phyloP scores from a whole-genome alignment of 2,888 invertebrate species.

The Ephialtes manifestator region DNA sequence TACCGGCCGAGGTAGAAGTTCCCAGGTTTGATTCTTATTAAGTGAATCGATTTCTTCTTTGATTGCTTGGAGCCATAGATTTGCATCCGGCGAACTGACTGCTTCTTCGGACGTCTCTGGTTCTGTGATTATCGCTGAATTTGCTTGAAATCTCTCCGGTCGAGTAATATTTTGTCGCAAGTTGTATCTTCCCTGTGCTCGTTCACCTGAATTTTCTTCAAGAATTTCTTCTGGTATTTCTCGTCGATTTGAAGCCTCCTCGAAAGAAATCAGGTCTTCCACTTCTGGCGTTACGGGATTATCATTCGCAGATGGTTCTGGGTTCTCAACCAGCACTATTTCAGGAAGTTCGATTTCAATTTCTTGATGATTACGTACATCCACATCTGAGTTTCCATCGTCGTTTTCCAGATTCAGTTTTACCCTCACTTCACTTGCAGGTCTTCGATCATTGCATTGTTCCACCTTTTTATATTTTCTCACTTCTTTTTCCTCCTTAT shows the following conservation, averaged over 20 bases:
- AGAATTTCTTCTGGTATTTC: background rate
- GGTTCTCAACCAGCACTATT: background rate
- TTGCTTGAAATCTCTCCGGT: slow-evolving; percentile 10
- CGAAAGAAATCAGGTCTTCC: background rate
- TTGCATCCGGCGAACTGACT: slow-evolving; percentile 4
- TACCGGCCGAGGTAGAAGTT: background rate
- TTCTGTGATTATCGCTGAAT: slow-evolving; percentile 9
- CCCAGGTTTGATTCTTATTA: slow-evolving; percentile 37
- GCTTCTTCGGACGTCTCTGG: slow-evolving; percentile 31
- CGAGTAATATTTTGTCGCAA: slow-evolving; percentile 2
- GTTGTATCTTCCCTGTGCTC: slow-evolving; percentile 1
- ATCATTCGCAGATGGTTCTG: too few species aligned
- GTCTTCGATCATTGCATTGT: background rate
- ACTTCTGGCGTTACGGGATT: background rate
- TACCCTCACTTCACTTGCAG: slow-evolving; percentile 2
- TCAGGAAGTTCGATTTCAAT: background rate
- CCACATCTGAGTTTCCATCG: background rate
- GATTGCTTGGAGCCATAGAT: slow-evolving; percentile 38
- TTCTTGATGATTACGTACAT: background rate
- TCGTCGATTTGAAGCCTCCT: background rate
- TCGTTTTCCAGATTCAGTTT: background rate
- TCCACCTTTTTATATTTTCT: background rate
- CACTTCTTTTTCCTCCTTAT: background rate
- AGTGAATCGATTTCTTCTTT: slow-evolving; percentile 40
- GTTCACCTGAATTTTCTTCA: slow-evolving; percentile 5